A percentile compares a stretch with the other conserved stretches of the same genome.
Evolutionary conservation across 2,113 vertebrate genomes (phyloP).

Genomic region (Boleophthalmus pectinirostris): DNA sequence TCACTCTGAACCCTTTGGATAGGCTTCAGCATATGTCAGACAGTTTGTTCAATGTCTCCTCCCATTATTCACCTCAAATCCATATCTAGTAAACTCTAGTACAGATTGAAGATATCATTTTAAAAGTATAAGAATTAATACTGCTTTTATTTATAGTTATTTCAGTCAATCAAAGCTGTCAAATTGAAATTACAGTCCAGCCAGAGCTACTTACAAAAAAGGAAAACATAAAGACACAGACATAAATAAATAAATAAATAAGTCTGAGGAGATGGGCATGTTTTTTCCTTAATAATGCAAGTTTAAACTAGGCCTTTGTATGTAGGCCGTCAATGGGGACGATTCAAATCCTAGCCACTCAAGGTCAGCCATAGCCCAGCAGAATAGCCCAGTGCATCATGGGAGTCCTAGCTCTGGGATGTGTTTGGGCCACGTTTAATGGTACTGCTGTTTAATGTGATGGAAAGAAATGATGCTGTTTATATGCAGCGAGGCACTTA

Average conservation of each 20-base stretch:
- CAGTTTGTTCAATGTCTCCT: too few species aligned
- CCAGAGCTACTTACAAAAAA: too few species aligned
- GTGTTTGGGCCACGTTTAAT: conserved; percentile 56
- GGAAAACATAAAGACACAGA: too few species aligned
- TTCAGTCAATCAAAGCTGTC: too few species aligned
- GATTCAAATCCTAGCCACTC: neutral
- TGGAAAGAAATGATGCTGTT: conserved; percentile 64
- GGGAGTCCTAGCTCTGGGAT: conserved; percentile 39
- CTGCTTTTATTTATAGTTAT: too few species aligned
- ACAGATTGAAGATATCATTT: too few species aligned
- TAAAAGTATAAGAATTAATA: too few species aligned
- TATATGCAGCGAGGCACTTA: conserved; percentile 58
- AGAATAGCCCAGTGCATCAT: conserved; percentile 31
- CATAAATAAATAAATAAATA: neutral
- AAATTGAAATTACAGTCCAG: too few species aligned
- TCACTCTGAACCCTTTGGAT: too few species aligned
- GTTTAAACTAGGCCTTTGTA: neutral
- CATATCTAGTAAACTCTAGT: too few species aligned
- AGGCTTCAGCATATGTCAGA: too few species aligned
- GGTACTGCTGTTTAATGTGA: conserved; percentile 55
- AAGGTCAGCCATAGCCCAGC: conserved; percentile 11
- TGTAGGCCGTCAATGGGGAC: neutral
- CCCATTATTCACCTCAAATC: too few species aligned
- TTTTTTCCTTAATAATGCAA: neutral
- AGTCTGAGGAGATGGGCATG: neutral